These are phyloP conservation scores for Enteromius paludinosus DNA, from an alignment of 2,797 vertebrate species.

Conservation along the genomic window DNA sequence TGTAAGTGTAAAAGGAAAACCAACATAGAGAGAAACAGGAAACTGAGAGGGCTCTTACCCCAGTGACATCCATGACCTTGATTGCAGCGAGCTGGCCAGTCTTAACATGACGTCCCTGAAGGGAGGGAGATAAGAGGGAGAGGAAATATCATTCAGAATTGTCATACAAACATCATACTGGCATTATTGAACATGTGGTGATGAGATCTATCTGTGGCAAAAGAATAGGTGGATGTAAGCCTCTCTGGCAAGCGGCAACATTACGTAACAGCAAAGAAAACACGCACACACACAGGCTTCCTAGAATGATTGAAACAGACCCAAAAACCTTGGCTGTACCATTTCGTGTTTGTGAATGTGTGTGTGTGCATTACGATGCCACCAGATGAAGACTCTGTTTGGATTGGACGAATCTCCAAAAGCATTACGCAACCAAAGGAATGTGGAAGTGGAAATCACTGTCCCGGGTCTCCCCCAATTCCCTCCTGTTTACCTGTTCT, in stretches of 20 bases:
- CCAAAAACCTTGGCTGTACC: conserved; percentile 20
- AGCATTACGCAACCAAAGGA: conserved; percentile 16
- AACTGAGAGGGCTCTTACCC: conserved; percentile 78
- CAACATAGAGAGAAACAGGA: neutral
- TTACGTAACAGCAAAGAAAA: conserved; percentile 36
- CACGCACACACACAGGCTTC: neutral
- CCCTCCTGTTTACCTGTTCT: conserved; percentile 14
- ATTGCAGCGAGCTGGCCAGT: conserved; percentile 97
- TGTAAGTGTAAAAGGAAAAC: neutral
- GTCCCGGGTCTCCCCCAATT: conserved; percentile 8
- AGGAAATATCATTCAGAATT: conserved; percentile 14
- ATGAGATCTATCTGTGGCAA: conserved; percentile 16
- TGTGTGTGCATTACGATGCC: conserved; percentile 28
- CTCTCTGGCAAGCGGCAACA: conserved; percentile 7
- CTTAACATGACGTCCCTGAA: conserved; percentile 97
- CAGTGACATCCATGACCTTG: conserved; percentile 99
- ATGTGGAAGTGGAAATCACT: conserved; percentile 38
- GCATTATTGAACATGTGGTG: conserved; percentile 7
- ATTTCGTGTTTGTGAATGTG: neutral
- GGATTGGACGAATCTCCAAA: conserved; percentile 28
- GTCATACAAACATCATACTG: neutral
- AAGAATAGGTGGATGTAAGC: conserved; percentile 6
- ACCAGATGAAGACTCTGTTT: conserved; percentile 50
- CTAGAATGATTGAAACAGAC: conserved; percentile 43
- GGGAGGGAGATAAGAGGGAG: conserved; percentile 42